These are phyloP conservation scores for Resseliella maxima DNA, from an alignment of 2,888 invertebrate genomes.

Conservation along the genomic window DNA sequence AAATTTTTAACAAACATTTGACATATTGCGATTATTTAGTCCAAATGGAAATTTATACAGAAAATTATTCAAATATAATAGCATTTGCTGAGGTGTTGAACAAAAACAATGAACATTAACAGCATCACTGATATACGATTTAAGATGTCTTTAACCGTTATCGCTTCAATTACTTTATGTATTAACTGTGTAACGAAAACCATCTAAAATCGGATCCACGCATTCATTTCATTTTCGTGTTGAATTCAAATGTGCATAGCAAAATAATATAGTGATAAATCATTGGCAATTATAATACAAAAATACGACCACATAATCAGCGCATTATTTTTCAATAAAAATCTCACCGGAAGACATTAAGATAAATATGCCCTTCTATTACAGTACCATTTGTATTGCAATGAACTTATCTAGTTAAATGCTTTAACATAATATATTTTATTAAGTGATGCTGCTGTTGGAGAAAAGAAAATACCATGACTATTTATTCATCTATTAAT, in stretches of 20 bases:
- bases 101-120: not conserved
- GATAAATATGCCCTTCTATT: slow-evolving; percentile 60
- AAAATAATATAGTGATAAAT: slow-evolving; percentile 49
- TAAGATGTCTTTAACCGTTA: not conserved
- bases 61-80: not conserved
- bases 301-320: slow-evolving; percentile 56
- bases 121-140: not conserved
- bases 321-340: slow-evolving; percentile 62
- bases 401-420: slow-evolving; percentile 9
- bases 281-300: slow-evolving; percentile 55
- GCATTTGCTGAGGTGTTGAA: not conserved
- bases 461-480: not conserved
- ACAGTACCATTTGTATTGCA: slow-evolving; percentile 50
- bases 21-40: no score
- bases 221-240: not conserved
- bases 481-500: slow-evolving; percentile 8
- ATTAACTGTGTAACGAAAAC: not conserved
- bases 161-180: not conserved
- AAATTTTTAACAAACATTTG: no score
- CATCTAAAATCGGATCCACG: not conserved
- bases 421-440: not conserved
- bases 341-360: slow-evolving; percentile 62
- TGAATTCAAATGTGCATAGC: not conserved
- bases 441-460: not conserved
- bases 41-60: no score